Base-by-base conservation (phyloP, 2,113 vertebrate species). In the Ellobius talpinus region DNA sequence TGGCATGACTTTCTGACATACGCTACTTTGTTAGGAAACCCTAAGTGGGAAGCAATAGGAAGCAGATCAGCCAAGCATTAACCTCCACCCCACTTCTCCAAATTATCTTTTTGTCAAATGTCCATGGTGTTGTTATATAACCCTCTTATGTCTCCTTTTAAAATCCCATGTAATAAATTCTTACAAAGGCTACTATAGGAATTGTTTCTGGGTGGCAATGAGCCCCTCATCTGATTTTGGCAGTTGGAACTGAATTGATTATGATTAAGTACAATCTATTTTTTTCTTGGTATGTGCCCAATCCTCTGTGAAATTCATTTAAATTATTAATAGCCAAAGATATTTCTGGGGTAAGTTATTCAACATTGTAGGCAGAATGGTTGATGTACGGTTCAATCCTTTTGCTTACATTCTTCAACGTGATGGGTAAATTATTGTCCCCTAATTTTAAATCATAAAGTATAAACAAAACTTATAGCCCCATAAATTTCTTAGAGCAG, bases 381-480 rank as follows among this genome's bases (percentile, higher is more conserved):
- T 42, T 81, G 24, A 78, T 45, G 14, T 6, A 86, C n/a, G 21
- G 73, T 39, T 88, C 26, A 88, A 73, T 72, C 10, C 4, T 89
- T 93, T 85, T 74, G 17, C 55, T 85, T 86, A 65, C 5, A 86
- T 23, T 36, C 33, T 94, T 93, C 47, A 92, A 95, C 58, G 68
- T 39, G 89, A 58, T 72, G 50, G 42, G 17, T 42, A 88, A 95
- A 76, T 87, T 90, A 81, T 90, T 89, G 39, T 39, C 39, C 66
- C 65, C 87, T 93, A 85, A 88, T 81, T 96, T 68, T 78, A 84
- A 81, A 96, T 68, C 82, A 50, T 39, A 91, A 97, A 96, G 70
- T 79, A 76, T 70, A 76, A 94, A 82, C n/a, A 92, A 92, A 89
- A 74, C 70, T 73, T 87, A 92, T 70, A 55, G 36, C n/a, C 58